Conservation (phyloP, 2,888 invertebrate genomes). For the Zele albiditarsus region DNA sequence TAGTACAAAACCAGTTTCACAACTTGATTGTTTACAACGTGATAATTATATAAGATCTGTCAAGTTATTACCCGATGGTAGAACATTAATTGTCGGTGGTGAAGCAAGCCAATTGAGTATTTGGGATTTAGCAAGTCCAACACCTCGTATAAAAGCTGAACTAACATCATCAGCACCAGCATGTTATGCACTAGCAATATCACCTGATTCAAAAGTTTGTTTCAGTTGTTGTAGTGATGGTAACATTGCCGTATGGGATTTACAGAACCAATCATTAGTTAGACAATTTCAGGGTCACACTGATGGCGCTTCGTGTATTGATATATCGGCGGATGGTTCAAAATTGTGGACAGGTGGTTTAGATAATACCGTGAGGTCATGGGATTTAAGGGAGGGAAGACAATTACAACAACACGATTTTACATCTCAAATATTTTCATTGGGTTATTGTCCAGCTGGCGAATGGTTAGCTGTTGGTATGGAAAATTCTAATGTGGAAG, state of each 20-base stretch:
- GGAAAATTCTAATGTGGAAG: conserved; percentile 98
- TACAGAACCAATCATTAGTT: conserved; percentile 92
- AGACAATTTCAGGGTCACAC: conserved; percentile 96
- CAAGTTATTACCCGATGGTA: conserved; percentile 93
- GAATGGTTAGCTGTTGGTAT: conserved; percentile 99
- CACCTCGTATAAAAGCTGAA: conserved; percentile 94
- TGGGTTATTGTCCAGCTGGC: conserved; percentile 94
- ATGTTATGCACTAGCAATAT: conserved; percentile 97
- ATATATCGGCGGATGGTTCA: conserved; percentile 94
- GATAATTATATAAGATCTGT: conserved; percentile 98
- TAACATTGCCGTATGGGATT: conserved; percentile 97
- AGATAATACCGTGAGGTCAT: conserved; percentile 96
- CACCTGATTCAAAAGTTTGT: conserved; percentile 97
- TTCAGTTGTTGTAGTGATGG: conserved; percentile 99
- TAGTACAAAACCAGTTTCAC: conserved; percentile 79
- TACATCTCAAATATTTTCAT: conserved; percentile 89
- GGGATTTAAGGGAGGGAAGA: conserved; percentile 95
- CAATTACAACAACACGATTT: conserved; percentile 97
- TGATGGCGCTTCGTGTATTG: conserved; percentile 98
- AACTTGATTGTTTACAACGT: conserved; percentile 93
- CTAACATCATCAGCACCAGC: conserved; percentile 94
- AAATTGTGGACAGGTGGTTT: conserved; percentile 94
- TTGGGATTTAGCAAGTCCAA: conserved; percentile 95
- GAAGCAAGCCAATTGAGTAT: conserved; percentile 96
- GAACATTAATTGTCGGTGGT: conserved; percentile 96